Evolutionary conservation across 2,888 invertebrate genomes (phyloP), one percentile per base, ranked within the genome.

Genomic region (Chrysodeixis includens): DNA sequence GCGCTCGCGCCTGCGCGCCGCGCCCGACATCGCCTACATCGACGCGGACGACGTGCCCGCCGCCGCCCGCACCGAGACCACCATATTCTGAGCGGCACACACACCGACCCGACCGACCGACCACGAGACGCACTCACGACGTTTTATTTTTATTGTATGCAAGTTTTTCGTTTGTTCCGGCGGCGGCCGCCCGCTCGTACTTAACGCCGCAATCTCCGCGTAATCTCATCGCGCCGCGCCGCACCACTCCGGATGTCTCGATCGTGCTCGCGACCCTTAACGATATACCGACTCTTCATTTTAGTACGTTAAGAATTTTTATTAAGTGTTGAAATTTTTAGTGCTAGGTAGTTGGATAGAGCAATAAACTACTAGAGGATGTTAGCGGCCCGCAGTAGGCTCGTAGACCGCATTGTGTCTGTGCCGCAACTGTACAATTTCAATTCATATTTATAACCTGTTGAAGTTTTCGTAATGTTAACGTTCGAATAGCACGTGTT

Each of bases 11-110:
- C 97, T 93, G 87, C 94, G 94, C 83, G 97, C 97, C 88, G 96
- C 97, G 86, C 95, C 96, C 86, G 98, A 98, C 97, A 97, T 98
- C 96, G 97, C 97, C 88, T 98, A 97, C 96, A 97, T 97, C 94
- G 97, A 97, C 95, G 97, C 96, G 91, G 97, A 97, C 87, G 94
- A 95, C 86, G 91, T 86, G 85, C 93, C 92, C 74, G 86, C 89
- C 88, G 84, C 86, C 69, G 58, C 81, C 53, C 86, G 92, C 88
- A 90, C 92, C 55, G 92, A 92, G 85, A 92, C 93, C 88, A 93
- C 93, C 85, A 92, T 93, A 85, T 93, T 93, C 91, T 93, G 46
- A 84, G 74, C 49, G 78, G 65, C 78, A 56, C 73, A 46, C 72
- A 40, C 67, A 62, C 62, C 68, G 30, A 35, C 61, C 74, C 73